Percentiles rank a stretch among this genome's conserved stretches.
These are phyloP conservation scores for Miichthys miiuy DNA, from an alignment of 2,797 vertebrate species.

Conservation along the genomic window DNA sequence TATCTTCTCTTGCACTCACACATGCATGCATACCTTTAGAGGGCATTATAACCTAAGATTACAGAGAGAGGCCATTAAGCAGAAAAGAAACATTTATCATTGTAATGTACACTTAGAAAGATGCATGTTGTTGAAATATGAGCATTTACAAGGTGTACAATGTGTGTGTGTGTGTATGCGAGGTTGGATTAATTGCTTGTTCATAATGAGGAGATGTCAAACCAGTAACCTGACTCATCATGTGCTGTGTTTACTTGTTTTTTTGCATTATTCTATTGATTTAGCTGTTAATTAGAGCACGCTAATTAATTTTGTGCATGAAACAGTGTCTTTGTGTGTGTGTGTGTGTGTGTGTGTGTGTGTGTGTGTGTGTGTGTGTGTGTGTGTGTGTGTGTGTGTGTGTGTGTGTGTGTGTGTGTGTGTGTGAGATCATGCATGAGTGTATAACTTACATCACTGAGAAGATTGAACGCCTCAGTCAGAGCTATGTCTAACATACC, in stretches of 20 bases:
- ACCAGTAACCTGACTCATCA: conserved; percentile 58
- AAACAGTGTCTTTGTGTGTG: conserved; percentile 5
- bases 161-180: conserved; percentile 3
- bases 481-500: conserved; percentile 97
- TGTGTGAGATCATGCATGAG: conserved; percentile 16
- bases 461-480: conserved; percentile 95
- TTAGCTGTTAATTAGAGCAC: conserved; percentile 61
- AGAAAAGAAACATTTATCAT: conserved; percentile 8
- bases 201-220: conserved; percentile 59
- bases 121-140: conserved; percentile 16
- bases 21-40: not conserved
- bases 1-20: not conserved
- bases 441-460: conserved; percentile 90
- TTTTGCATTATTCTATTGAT: conserved; percentile 65
- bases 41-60: not conserved
- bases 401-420: not conserved
- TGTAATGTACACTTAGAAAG: not conserved
- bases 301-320: conserved; percentile 61
- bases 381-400: too few relatives aligned
- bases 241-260: conserved; percentile 71
- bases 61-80: conserved; percentile 7
- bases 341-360: not conserved
- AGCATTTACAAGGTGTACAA: not conserved
- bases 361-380: not conserved
- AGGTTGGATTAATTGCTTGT: conserved; percentile 58